phyloP scores from a whole-genome alignment of 2,113 vertebrate species.

The Xenopus borealis region DNA sequence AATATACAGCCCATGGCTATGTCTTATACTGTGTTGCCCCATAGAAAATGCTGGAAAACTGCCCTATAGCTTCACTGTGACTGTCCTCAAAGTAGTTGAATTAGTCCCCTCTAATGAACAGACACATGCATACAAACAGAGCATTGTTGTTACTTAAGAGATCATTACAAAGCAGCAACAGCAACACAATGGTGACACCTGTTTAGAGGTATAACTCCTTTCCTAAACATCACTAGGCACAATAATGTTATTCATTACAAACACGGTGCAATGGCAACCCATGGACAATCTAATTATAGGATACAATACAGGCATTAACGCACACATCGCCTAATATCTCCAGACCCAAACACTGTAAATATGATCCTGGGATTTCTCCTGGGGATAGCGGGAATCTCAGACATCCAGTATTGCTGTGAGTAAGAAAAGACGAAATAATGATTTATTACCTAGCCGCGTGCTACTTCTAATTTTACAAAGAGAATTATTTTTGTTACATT shows the following conservation, averaged over 20 bases:
- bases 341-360: neutral
- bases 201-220: neutral
- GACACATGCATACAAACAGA: neutral
- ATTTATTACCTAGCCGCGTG: constrained; percentile 38
- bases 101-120: neutral
- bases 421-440: constrained; percentile 32
- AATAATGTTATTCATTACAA: neutral
- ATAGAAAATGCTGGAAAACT: too few species aligned
- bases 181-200: neutral
- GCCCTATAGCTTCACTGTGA: too few species aligned
- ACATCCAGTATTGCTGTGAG: constrained; percentile 27
- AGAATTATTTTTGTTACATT: constrained; percentile 44
- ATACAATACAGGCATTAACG: constrained; percentile 23
- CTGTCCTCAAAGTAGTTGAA: neutral
- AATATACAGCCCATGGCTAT: too few species aligned
- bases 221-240: neutral
- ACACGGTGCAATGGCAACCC: constrained; percentile 1
- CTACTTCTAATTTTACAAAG: constrained; percentile 44
- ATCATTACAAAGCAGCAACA: neutral
- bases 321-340: constrained; percentile 21
- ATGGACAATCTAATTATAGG: constrained; percentile 11
- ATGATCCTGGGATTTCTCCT: neutral
- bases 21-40: too few species aligned
- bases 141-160: neutral
- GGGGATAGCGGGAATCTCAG: constrained; percentile 7